Evolutionary conservation across 2,797 vertebrate genomes (phyloP).

Genomic region (Hemibagrus guttatus): DNA sequence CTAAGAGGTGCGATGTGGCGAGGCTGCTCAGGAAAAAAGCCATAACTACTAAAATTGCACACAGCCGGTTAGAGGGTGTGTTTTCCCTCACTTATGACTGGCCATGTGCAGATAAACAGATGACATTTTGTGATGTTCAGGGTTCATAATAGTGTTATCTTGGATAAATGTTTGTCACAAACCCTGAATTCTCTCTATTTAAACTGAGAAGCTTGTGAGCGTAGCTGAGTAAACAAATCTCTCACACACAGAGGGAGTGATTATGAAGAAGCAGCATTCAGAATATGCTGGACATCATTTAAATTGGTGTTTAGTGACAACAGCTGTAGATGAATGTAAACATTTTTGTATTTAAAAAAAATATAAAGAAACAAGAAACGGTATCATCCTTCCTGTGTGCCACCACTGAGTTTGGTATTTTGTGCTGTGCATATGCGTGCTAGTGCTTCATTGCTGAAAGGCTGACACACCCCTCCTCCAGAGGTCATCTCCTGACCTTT

Average conservation of each 20-base stretch:
- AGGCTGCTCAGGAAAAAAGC: constrained; percentile 51
- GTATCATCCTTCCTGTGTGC: neutral
- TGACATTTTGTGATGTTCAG: neutral
- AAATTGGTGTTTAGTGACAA: neutral
- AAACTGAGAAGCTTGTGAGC: neutral
- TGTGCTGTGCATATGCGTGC: neutral
- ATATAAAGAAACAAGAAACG: no score
- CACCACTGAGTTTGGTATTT: neutral
- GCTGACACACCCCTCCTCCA: constrained; percentile 22
- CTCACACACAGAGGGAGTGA: neutral
- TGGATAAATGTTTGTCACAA: neutral
- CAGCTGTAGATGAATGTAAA: neutral
- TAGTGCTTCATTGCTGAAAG: neutral
- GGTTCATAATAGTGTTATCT: neutral
- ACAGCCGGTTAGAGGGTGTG: constrained; percentile 61
- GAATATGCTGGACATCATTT: neutral
- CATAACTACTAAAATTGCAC: constrained; percentile 70
- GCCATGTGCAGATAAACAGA: constrained; percentile 23
- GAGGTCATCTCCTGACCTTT: constrained; percentile 46
- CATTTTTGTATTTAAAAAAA: neutral
- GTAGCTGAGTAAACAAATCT: neutral
- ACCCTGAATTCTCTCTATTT: neutral
- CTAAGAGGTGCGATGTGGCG: constrained; percentile 57
- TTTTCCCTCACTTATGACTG: neutral
- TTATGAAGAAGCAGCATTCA: neutral